These are phyloP conservation scores for Paramisgurnus dabryanus DNA, from an alignment of 2,113 vertebrate genomes.

Conservation along the genomic window DNA sequence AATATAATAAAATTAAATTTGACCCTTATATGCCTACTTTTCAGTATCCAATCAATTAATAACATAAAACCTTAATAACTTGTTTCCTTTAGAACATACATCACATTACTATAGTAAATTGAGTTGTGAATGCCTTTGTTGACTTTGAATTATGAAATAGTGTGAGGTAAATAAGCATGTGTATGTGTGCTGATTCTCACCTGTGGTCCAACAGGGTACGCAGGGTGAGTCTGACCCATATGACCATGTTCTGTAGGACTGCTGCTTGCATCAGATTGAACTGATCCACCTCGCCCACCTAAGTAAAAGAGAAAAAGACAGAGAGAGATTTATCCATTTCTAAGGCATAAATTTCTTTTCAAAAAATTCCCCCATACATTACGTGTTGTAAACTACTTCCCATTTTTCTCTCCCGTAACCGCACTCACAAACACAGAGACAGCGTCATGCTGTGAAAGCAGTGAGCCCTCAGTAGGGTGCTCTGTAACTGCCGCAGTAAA, in stretches of 20 bases:
- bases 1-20: no score
- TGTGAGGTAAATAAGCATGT: background rate
- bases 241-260: slow-evolving; percentile 86
- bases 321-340: slow-evolving; percentile 8
- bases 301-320: slow-evolving; percentile 34
- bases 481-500: slow-evolving; percentile 70
- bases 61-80: no score
- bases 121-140: no score
- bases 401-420: slow-evolving; percentile 12
- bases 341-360: slow-evolving; percentile 24
- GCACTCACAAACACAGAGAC: slow-evolving; percentile 16
- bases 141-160: no score
- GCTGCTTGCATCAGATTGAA: slow-evolving; percentile 82
- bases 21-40: no score
- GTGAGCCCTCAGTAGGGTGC: slow-evolving; percentile 38
- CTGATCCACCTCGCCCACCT: slow-evolving; percentile 72
- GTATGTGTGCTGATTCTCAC: slow-evolving; percentile 69
- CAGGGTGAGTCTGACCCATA: slow-evolving; percentile 82
- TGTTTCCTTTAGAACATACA: no score
- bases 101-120: no score
- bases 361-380: slow-evolving; percentile 19
- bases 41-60: no score
- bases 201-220: slow-evolving; percentile 91
- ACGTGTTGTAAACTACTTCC: slow-evolving; percentile 4
- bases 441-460: slow-evolving; percentile 39